phyloP scores from a whole-genome alignment of 2,113 vertebrate genomes.

The Tragelaphus scriptus region DNA sequence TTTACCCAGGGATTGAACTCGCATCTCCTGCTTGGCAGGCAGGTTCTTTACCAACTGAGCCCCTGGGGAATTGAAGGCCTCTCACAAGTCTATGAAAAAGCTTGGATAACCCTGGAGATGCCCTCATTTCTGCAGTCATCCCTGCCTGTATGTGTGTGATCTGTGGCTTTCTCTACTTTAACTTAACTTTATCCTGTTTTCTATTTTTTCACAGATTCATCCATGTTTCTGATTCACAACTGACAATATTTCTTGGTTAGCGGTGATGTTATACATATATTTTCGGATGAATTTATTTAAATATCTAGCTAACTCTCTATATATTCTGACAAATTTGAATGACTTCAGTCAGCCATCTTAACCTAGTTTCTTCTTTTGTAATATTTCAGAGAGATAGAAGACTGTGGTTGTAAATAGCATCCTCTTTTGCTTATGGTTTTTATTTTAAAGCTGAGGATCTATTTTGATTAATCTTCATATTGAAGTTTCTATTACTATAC shows the following conservation, averaged over 20 bases:
- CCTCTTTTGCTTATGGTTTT: not conserved
- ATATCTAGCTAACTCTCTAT: not conserved
- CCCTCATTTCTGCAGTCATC: not conserved
- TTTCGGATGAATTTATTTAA: not conserved
- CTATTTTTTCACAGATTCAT: not conserved
- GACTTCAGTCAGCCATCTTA: not conserved
- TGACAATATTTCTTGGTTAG: not conserved
- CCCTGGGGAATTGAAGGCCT: not conserved
- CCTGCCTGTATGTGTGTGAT: fast-evolving
- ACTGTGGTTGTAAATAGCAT: not conserved
- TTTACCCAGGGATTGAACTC: not conserved
- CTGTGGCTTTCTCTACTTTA: not conserved
- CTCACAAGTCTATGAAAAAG: not conserved
- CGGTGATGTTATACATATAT: not conserved
- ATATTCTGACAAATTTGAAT: not conserved
- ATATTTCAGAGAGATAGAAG: not conserved
- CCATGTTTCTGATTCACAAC: not conserved
- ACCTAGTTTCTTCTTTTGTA: not conserved
- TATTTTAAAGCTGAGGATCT: constrained; percentile 4
- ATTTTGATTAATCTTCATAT: constrained; percentile 50
- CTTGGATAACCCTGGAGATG: not conserved
- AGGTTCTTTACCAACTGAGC: not conserved
- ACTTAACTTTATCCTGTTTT: not conserved
- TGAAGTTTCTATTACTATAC: constrained; percentile 11
- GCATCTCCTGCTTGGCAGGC: not conserved